Evolutionary conservation across 2,113 vertebrate species (phyloP).

Genomic region (Diphyllodes magnificus): DNA sequence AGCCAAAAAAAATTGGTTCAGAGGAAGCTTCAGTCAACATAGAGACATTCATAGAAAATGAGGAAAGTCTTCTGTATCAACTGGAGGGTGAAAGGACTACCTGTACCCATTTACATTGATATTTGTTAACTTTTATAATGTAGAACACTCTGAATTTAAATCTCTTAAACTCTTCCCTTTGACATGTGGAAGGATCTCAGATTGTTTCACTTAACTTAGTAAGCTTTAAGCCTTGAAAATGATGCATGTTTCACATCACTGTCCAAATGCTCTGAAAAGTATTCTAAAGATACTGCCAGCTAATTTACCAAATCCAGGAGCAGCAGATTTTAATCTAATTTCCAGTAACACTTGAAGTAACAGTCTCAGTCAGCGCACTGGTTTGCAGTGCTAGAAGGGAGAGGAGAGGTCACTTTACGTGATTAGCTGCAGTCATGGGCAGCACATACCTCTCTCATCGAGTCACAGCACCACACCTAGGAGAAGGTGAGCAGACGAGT

Average conservation of each 20-base stretch:
- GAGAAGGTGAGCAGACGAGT: background rate
- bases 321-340: background rate
- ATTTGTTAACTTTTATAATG: conserved; percentile 3
- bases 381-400: background rate
- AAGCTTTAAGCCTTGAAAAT: background rate
- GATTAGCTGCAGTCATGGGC: background rate
- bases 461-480: background rate
- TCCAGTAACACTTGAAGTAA: background rate
- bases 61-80: conserved; percentile 7
- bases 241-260: background rate
- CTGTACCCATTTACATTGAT: background rate
- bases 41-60: background rate
- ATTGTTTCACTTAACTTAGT: background rate
- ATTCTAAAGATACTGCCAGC: background rate
- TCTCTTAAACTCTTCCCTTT: background rate
- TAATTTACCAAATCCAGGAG: background rate
- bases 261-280: background rate
- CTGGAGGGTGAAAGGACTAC: background rate
- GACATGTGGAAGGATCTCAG: background rate
- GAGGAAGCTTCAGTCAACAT: background rate
- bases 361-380: background rate
- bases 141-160: background rate
- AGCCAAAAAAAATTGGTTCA: background rate
- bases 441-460: background rate
- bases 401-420: background rate